Conservation (phyloP, 2,888 invertebrate genomes). For the Ectemnius continuus region DNA sequence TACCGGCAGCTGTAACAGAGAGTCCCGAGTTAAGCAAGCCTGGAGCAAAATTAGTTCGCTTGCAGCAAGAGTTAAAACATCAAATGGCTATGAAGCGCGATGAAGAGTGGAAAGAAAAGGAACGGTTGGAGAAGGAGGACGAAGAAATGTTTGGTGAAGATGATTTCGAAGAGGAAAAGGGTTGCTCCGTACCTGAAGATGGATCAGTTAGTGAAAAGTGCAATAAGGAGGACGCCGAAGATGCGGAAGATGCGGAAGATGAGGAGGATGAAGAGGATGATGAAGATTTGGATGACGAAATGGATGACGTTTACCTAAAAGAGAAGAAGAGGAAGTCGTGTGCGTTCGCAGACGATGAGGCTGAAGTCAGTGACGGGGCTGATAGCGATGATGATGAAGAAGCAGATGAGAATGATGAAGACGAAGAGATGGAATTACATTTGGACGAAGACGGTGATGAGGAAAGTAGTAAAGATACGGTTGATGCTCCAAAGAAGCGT, state of each 20-base stretch:
- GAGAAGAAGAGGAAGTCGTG: constrained; percentile 58
- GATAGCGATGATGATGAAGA: not conserved
- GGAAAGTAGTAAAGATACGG: constrained; percentile 21
- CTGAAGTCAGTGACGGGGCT: constrained; percentile 74
- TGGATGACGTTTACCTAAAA: constrained; percentile 28
- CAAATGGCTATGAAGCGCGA: constrained; percentile 86
- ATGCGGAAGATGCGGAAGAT: constrained; percentile 73
- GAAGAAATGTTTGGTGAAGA: constrained; percentile 66
- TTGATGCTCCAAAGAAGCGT: constrained; percentile 31
- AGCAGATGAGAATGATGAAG: constrained; percentile 55
- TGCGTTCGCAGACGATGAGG: constrained; percentile 79
- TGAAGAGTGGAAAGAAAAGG: constrained; percentile 84
- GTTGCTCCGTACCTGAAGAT: not conserved
- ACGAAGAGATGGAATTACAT: constrained; percentile 42
- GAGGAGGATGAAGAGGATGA: constrained; percentile 68
- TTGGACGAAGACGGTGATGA: constrained; percentile 53
- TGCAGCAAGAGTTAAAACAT: constrained; percentile 85
- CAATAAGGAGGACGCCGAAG: constrained; percentile 40
- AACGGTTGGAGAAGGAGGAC: constrained; percentile 75
- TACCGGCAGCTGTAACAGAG: constrained; percentile 48
- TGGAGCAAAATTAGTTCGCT: constrained; percentile 84
- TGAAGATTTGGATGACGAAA: constrained; percentile 31
- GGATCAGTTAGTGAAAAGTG: constrained; percentile 71
- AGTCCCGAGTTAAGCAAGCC: constrained; percentile 80
- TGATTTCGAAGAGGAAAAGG: not conserved